Conservation (phyloP, 2,797 vertebrate species). For the Lacerta viridis region DNA sequence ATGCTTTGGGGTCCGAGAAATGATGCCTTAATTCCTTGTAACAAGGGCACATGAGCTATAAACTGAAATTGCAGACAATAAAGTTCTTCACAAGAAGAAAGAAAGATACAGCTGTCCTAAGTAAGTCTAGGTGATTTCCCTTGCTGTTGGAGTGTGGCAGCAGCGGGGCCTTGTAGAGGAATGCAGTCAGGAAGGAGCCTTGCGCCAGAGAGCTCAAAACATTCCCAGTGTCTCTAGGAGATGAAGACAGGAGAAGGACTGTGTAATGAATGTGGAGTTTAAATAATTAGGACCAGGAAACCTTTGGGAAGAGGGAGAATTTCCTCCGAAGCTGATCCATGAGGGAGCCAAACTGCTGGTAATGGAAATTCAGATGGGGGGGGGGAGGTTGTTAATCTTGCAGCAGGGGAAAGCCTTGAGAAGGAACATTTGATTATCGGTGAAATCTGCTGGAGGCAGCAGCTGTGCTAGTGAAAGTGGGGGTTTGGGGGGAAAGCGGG, state of each 20-base stretch:
- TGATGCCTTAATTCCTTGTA: not conserved
- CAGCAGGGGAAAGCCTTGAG: constrained; percentile 19
- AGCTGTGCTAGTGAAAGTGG: constrained; percentile 16
- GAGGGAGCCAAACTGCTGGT: constrained; percentile 5
- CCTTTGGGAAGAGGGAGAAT: constrained; percentile 22
- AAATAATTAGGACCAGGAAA: constrained; percentile 20
- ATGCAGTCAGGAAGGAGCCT: not conserved
- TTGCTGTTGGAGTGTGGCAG: not conserved
- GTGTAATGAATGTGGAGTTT: not conserved
- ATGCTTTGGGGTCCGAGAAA: not conserved
- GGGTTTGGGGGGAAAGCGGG: not conserved
- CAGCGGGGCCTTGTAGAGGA: not conserved
- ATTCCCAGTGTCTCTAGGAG: not conserved
- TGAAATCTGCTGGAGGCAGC: constrained; percentile 30
- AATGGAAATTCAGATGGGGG: constrained; percentile 20
- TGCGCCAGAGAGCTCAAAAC: not conserved
- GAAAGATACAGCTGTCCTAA: not conserved
- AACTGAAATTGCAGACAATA: not conserved
- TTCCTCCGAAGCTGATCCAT: constrained; percentile 15
- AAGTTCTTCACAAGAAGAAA: not conserved
- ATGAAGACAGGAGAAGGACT: not conserved
- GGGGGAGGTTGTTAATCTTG: constrained; percentile 6
- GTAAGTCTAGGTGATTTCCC: not conserved
- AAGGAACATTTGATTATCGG: constrained; percentile 24
- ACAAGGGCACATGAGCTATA: not conserved